phyloP scores from a whole-genome alignment of 2,888 invertebrate species.

The Hirtodrosophila histrioides region DNA sequence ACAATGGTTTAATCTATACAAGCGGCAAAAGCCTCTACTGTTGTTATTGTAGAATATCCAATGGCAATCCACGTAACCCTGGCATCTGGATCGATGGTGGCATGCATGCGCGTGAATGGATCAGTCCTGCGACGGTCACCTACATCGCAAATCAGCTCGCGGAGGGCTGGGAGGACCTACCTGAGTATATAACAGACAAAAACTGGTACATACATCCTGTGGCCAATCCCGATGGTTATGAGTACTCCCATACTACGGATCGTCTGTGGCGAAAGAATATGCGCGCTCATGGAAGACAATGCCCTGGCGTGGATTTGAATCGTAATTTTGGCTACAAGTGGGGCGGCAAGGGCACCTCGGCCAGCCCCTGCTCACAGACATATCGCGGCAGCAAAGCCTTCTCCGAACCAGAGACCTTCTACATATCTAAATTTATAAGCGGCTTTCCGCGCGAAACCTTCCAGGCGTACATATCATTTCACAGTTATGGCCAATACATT shows the following conservation, averaged over 20 bases:
- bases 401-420: conserved; percentile 93
- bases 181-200: conserved; percentile 89
- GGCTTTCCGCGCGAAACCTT: conserved; percentile 86
- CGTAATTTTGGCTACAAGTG: conserved; percentile 95
- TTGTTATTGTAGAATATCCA: conserved; percentile 86
- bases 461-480: conserved; percentile 91
- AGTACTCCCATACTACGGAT: conserved; percentile 91
- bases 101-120: conserved; percentile 96
- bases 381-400: conserved; percentile 92
- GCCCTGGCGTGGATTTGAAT: conserved; percentile 92
- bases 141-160: conserved; percentile 90
- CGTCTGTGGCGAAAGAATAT: conserved; percentile 93
- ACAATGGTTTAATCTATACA: not conserved
- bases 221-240: conserved; percentile 94
- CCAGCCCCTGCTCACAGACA: conserved; percentile 92
- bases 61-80: conserved; percentile 86
- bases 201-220: conserved; percentile 93
- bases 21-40: no score
- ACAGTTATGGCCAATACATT: conserved; percentile 94
- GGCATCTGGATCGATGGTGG: conserved; percentile 91
- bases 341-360: conserved; percentile 94
- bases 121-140: conserved; percentile 91
- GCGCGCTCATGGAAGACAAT: conserved; percentile 86
- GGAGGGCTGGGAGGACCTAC: conserved; percentile 88
- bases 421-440: conserved; percentile 86